A percentile compares a stretch with the other conserved stretches of the same genome.
Evolutionary conservation across 2,797 vertebrate species (phyloP).

Genomic region (Sebastes vulpes): DNA sequence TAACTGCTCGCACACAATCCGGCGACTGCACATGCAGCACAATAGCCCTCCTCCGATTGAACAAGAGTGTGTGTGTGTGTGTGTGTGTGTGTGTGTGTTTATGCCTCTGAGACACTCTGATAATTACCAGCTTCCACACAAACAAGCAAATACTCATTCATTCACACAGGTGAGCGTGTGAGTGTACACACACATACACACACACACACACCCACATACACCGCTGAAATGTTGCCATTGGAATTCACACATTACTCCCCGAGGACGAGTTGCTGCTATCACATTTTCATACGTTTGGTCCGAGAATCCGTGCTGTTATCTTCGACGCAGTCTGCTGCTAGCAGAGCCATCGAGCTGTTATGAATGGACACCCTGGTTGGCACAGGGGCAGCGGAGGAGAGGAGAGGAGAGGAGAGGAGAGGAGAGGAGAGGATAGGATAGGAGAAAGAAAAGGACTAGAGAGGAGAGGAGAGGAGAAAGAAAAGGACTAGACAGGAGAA

Average conservation of each 20-base stretch:
- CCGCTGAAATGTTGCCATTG: constrained; percentile 23
- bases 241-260: constrained; percentile 47
- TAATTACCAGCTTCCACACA: constrained; percentile 59
- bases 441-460: constrained; percentile 20
- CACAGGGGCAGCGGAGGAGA: constrained; percentile 34
- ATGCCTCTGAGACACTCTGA: constrained; percentile 31
- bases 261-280: constrained; percentile 49
- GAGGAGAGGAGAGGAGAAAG: background rate
- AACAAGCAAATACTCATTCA: constrained; percentile 41
- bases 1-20: constrained; percentile 50
- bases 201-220: background rate
- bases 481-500: constrained; percentile 12
- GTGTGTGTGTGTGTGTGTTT: constrained; percentile 49
- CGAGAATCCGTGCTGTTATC: constrained; percentile 30
- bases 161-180: constrained; percentile 54
- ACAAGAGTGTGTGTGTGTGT: constrained; percentile 47
- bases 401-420: background rate
- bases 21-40: constrained; percentile 50
- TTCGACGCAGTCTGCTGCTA: constrained; percentile 35
- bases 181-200: background rate
- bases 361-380: constrained; percentile 46
- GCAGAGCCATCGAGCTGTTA: constrained; percentile 44
- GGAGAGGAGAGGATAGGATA: background rate
- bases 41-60: constrained; percentile 49
- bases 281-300: constrained; percentile 57